Conservation (phyloP, 2,888 invertebrate genomes). For the Drosophila nigricruria region DNA sequence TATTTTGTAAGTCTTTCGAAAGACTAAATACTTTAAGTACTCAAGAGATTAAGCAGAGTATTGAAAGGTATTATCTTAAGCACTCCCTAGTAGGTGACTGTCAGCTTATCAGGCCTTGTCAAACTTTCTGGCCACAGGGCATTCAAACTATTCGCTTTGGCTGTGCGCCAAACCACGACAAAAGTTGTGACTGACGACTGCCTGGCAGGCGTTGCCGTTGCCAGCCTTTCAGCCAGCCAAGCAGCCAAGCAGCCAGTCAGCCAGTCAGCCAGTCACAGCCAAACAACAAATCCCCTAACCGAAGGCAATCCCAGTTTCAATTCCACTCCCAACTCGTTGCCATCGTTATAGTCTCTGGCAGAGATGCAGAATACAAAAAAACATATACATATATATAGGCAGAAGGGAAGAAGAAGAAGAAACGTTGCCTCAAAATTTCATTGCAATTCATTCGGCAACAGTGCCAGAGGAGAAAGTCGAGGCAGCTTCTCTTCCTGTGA, state of each 20-base stretch:
- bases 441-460: slow-evolving; percentile 78
- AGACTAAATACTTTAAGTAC: too few species aligned
- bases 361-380: slow-evolving; percentile 32
- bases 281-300: slow-evolving; percentile 38
- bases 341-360: slow-evolving; percentile 60
- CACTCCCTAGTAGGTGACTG: slow-evolving; percentile 6
- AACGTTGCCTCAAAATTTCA: slow-evolving; percentile 75
- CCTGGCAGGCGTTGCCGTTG: slow-evolving; percentile 66
- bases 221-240: slow-evolving; percentile 26
- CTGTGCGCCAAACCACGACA: slow-evolving; percentile 76
- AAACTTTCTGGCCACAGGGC: slow-evolving; percentile 25
- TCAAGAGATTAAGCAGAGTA: background rate
- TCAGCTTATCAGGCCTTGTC: slow-evolving; percentile 28
- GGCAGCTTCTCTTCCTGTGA: slow-evolving; percentile 57
- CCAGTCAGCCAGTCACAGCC: slow-evolving; percentile 25
- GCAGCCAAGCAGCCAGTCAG: slow-evolving; percentile 27
- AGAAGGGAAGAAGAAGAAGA: slow-evolving; percentile 11
- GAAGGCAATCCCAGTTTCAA: slow-evolving; percentile 29
- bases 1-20: too few species aligned
- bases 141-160: slow-evolving; percentile 64
- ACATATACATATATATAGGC: background rate
- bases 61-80: background rate
- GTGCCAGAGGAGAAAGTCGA: slow-evolving; percentile 55
- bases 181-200: slow-evolving; percentile 80
- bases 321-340: slow-evolving; percentile 52